phyloP scores from a whole-genome alignment of 2,888 invertebrate genomes.

The Hydroisotoma schaefferi region DNA sequence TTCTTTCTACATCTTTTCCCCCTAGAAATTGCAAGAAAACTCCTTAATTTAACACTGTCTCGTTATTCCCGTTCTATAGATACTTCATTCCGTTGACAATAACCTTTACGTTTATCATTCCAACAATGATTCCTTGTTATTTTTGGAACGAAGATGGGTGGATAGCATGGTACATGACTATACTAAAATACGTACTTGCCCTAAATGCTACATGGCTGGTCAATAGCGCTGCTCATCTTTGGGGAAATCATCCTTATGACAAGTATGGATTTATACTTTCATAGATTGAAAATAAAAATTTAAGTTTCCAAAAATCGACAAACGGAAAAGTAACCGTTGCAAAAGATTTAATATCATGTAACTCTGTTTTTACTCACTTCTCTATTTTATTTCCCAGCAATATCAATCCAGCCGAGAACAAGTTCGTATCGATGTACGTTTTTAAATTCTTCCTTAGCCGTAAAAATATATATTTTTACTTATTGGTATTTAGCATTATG shows the following conservation, averaged over 20 bases:
- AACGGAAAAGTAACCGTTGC: too few relatives aligned
- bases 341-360: too few relatives aligned
- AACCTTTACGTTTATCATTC: slow-evolving; percentile 19
- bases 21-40: too few relatives aligned
- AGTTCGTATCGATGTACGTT: slow-evolving; percentile 37
- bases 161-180: slow-evolving; percentile 56
- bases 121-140: background rate
- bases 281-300: too few relatives aligned
- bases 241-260: slow-evolving; percentile 50
- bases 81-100: background rate
- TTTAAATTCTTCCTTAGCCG: too few relatives aligned
- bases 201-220: slow-evolving; percentile 1
- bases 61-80: too few relatives aligned
- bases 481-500: too few relatives aligned
- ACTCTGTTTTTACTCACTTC: slow-evolving; percentile 6
- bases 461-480: too few relatives aligned
- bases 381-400: slow-evolving; percentile 51
- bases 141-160: slow-evolving; percentile 59
- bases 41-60: too few relatives aligned
- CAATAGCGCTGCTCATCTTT: slow-evolving; percentile 51
- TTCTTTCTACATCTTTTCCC: background rate
- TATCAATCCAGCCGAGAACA: slow-evolving; percentile 27
- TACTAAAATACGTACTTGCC: background rate
- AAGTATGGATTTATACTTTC: background rate
- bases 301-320: too few relatives aligned